Evolutionary conservation across 2,888 invertebrate species (phyloP).

Genomic region (Capitulum mitella): DNA sequence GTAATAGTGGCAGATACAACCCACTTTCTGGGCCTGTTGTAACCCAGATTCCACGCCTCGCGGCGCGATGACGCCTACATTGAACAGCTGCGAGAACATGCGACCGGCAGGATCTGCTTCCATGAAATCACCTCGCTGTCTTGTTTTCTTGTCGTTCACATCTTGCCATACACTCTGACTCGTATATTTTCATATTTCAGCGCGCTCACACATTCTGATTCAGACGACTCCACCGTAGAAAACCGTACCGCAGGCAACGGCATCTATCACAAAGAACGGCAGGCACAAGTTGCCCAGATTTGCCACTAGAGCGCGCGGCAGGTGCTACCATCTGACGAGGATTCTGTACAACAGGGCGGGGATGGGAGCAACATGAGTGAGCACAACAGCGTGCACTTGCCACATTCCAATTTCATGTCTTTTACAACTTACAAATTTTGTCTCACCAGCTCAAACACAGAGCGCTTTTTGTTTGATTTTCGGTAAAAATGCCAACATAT

Average conservation of each 20-base stretch:
- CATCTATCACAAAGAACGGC: constrained; percentile 23
- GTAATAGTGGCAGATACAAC: too few species aligned
- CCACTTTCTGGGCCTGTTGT: too few species aligned
- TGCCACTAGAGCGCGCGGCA: constrained; percentile 24
- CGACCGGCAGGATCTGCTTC: too few species aligned
- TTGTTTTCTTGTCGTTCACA: too few species aligned
- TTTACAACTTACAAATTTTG: constrained; percentile 13
- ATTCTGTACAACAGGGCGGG: constrained; percentile 22
- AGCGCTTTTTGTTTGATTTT: constrained; percentile 18
- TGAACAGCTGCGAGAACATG: too few species aligned
- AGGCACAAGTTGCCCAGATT: constrained; percentile 18
- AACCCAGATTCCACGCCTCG: too few species aligned
- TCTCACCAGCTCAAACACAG: constrained; percentile 7
- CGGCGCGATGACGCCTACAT: too few species aligned
- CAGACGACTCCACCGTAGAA: constrained; percentile 19
- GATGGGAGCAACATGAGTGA: constrained; percentile 15
- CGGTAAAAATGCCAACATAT: constrained; percentile 1
- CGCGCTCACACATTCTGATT: neutral
- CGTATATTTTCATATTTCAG: constrained; percentile 17
- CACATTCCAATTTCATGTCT: constrained; percentile 12
- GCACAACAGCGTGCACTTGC: neutral
- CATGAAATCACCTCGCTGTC: too few species aligned
- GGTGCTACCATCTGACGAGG: constrained; percentile 18
- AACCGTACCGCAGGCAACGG: constrained; percentile 24
- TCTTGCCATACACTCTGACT: constrained; percentile 18